phyloP scores from a whole-genome alignment of 2,113 vertebrate species.

The Nestor notabilis region DNA sequence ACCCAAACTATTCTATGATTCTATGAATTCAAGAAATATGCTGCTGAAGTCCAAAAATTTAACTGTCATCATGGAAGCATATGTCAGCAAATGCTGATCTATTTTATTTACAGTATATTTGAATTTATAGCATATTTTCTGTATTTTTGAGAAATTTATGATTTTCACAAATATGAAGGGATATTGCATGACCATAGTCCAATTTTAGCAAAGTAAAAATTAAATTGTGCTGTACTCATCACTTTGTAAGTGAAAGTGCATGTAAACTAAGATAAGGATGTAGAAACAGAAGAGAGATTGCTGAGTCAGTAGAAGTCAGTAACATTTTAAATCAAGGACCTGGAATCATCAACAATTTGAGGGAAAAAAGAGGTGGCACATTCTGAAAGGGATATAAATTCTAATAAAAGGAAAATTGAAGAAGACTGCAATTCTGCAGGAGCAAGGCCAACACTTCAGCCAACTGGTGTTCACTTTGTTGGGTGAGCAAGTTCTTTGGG shows the following conservation, averaged over 20 bases:
- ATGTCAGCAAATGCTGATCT: neutral
- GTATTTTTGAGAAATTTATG: neutral
- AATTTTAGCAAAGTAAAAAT: neutral
- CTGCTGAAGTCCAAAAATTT: neutral
- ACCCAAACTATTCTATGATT: too few species aligned
- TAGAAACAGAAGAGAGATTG: neutral
- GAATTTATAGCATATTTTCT: neutral
- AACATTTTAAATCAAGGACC: constrained; percentile 27
- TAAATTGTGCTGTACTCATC: neutral
- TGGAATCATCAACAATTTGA: neutral
- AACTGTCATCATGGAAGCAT: neutral
- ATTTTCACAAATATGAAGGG: neutral
- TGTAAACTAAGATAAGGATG: neutral
- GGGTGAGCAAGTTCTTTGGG: neutral
- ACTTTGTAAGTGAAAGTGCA: neutral
- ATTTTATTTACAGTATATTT: neutral
- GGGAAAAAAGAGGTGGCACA: neutral
- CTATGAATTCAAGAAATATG: neutral
- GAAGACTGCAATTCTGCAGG: neutral
- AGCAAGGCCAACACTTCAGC: neutral
- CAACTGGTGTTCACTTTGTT: neutral
- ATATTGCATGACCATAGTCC: neutral
- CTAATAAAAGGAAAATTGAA: neutral
- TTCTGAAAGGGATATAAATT: neutral
- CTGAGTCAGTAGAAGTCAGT: neutral